phyloP scores from a whole-genome alignment of 2,797 vertebrate genomes.

The Danio kyathit region DNA sequence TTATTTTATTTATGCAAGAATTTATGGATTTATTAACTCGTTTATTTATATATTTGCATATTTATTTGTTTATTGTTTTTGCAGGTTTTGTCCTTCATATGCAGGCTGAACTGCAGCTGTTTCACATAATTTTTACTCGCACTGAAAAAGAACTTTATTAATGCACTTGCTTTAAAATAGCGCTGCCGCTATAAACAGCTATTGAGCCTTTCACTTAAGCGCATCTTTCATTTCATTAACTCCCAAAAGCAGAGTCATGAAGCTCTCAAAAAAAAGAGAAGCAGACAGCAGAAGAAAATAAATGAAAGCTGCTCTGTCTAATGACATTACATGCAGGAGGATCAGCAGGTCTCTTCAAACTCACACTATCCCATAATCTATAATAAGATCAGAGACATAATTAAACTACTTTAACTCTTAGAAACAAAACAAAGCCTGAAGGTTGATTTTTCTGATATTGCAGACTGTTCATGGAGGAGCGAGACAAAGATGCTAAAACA shows the following conservation, averaged over 20 bases:
- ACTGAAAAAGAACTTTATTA: conserved; percentile 21
- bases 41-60: too few relatives aligned
- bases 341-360: conserved; percentile 46
- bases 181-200: conserved; percentile 30
- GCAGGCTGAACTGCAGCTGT: neutral
- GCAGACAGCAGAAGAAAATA: conserved; percentile 9
- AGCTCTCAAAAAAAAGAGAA: neutral
- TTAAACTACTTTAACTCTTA: conserved; percentile 44
- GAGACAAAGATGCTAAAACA: neutral
- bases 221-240: conserved; percentile 42
- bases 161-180: conserved; percentile 8
- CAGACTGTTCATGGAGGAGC: neutral
- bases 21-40: too few relatives aligned
- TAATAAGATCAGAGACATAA: conserved; percentile 50
- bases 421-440: conserved; percentile 42
- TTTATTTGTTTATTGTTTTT: too few relatives aligned
- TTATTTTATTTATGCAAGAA: too few relatives aligned
- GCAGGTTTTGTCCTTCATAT: too few relatives aligned
- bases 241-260: conserved; percentile 11
- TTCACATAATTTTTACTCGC: neutral
- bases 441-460: conserved; percentile 13
- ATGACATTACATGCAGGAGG: conserved; percentile 43
- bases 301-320: conserved; percentile 22
- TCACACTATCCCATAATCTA: conserved; percentile 36
- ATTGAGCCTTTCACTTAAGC: conserved; percentile 21